Evolutionary conservation across 92 coral and sea anemone species (phyloP), one percentile per base, ranked within the genome.

Genomic region (Actinernus sp.): DNA sequence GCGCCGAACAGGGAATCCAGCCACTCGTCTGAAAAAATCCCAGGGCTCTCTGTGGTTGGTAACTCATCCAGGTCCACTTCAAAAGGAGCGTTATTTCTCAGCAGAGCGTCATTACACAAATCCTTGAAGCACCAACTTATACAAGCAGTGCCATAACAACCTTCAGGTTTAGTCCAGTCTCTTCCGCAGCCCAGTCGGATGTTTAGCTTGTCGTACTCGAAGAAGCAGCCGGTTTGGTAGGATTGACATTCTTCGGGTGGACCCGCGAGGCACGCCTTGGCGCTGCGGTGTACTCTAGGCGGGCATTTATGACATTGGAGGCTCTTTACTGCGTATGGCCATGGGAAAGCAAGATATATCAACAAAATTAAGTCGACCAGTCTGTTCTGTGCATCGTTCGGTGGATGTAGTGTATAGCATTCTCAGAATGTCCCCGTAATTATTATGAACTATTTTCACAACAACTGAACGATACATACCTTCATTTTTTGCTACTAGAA

Each of bases 111-210:
- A 54, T 83, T 83, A 32, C 90, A 83, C 64, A 73, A 37, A 26
- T 76, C 75, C 2, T 24, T 45, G 1, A 60, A 34, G 49, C 90
- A 83, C 90, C 90, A 83, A 5, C 48, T 76, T 17, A 83, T 63
- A 68, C 90, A 83, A 21, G 47, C 45, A 9, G 47, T 75, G 24
- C 79, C 79, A 49, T 83, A 55, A 25, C 90, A 83, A 3, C 90
- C 90, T 46, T 74, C 73, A 58, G 90, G 84, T 26, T 61, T 61
- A 17, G 63, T 31, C 90, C 90, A 83, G 44, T 83, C 90, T 4
- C 90, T 67, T 24, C 90, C 90, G 22, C 90, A 83, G 30, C 90
- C 90, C 49, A 83, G 27, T 29, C 63, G 63, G n/a, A 70, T 70
- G 47, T 55, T 41, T 4, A 0, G 63, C 49, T 57, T 70, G 26